Evolutionary conservation across 2,797 vertebrate species (phyloP), one percentile per base, ranked within the genome.

Genomic region (Hypotaenidia philippensis): DNA sequence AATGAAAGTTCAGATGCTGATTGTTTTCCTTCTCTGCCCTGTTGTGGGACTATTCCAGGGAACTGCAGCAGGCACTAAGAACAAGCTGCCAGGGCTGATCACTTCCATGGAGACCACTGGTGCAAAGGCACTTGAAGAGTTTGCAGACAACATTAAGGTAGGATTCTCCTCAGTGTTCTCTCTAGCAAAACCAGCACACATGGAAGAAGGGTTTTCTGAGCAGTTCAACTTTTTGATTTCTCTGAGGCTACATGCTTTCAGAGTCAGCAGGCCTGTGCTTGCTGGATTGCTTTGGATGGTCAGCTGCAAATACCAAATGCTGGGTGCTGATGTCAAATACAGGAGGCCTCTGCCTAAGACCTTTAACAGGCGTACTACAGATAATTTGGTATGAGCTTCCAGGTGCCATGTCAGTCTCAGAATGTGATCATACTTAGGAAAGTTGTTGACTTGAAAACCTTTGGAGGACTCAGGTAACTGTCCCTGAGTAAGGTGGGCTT

Each of bases 61-160:
- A 32, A 99, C 99, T 0, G 99, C 99, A 3, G 99, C 99, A 71
- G 99, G 99, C 97, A 99, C 99, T 53, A 99, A 99, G 98, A 99
- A 99, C 98, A 99, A 99, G 95, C 98, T 99, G 59, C 99, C 99
- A 1, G 97, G 99, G 13, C 98, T 99, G 83, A 99, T 99, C 97
- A 99, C 99, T 34, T 99, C 99, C 77, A 99, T 99, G 99, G 99
- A 99, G 95, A 99, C 98, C 1, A 99, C 99, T 0, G 99, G 99
- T 57, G 99, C 99, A 1, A 99, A 99, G 96, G 99, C 99, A 2
- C 98, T 99, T 71, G 99, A 99, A 97, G 99, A 99, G 97, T 99
- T 99, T 44, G 99, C 99, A 1, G 99, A 99, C 97, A 99, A 99
- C 96, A 99, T 99, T 97, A 99, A 99, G 99, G 99, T 98, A 94